Evolutionary conservation across 2,797 vertebrate genomes (phyloP), one percentile per base, ranked within the genome.

Genomic region (Arrhamphus sclerolepis): DNA sequence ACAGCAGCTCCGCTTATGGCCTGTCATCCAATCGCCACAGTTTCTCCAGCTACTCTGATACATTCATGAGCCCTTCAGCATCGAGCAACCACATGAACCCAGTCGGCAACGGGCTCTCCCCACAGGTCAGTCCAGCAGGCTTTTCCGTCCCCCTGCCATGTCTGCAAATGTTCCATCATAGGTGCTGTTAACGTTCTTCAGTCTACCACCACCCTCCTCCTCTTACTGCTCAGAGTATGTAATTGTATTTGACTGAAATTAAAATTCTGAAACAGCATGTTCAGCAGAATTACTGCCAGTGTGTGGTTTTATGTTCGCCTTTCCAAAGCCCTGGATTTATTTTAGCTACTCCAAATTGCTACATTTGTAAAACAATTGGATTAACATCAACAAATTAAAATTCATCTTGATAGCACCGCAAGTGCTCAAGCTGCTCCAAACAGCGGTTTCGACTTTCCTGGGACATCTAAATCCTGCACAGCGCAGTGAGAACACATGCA

Each of bases 31-130:
- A 94, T 69, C 94, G 98, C 46, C 97, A 98, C 87, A 80, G 95
- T 86, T 99, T 99, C 92, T 96, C 97, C 91, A 97, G 95, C 92
- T 99, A 99, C 90, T 96, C 98, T 0, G 98, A 99, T 77, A 96
- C 94, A 59, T 99, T 99, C 93, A 98, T 99, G 95, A 98, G 95
- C 78, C 94, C 95, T 0, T 90, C 96, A 0, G 95, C 94, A 0
- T 95, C 95, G 56, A 89, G 94, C 85, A 98, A 98, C 91, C 97
- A 98, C 93, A 99, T 99, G 96, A 98, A 98, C 85, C 84, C 95
- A 0, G 96, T 99, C 55, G 96, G 96, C 92, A 99, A 98, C 3
- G 97, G 97, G 71, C 95, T 99, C 75, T 99, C 97, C 73, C 97
- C 97, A 43, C 98, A 99, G 96, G 98, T 99, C 71, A 83, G 89